These are phyloP conservation scores for Pterois miles DNA, from an alignment of 2,797 vertebrate species.

Conservation along the genomic window DNA sequence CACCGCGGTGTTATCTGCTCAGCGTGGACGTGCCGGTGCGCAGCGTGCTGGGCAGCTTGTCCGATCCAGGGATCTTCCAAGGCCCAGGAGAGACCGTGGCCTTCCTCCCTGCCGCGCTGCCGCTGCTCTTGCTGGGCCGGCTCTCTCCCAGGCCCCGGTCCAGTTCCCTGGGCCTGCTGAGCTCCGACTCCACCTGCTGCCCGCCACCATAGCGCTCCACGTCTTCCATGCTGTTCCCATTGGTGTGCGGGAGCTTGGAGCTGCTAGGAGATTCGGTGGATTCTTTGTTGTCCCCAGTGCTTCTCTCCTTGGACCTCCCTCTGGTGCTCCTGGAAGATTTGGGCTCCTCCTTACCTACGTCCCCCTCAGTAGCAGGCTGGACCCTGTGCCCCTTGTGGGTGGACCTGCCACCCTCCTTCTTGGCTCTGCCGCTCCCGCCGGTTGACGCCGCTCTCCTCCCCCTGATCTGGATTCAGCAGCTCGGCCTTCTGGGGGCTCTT, in stretches of 20 bases:
- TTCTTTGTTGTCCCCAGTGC: slow-evolving; percentile 79
- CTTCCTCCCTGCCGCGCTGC: slow-evolving; percentile 85
- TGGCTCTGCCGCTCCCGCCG: slow-evolving; percentile 72
- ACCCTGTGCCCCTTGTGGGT: slow-evolving; percentile 82
- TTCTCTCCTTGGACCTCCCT: slow-evolving; percentile 83
- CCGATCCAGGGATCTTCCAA: slow-evolving; percentile 96
- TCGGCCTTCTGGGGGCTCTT: slow-evolving; percentile 88
- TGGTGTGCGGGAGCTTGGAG: slow-evolving; percentile 74
- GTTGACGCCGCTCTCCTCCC: slow-evolving; percentile 65
- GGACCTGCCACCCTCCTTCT: slow-evolving; percentile 88
- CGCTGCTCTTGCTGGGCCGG: slow-evolving; percentile 73
- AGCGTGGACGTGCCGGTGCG: slow-evolving; percentile 92
- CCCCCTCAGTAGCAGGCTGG: slow-evolving; percentile 75
- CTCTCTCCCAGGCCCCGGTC: slow-evolving; percentile 82
- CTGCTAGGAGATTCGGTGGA: slow-evolving; percentile 69
- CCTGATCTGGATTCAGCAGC: slow-evolving; percentile 79
- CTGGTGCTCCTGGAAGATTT: slow-evolving; percentile 82
- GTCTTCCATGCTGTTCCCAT: slow-evolving; percentile 76
- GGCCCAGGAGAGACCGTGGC: slow-evolving; percentile 94
- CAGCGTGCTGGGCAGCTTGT: slow-evolving; percentile 92
- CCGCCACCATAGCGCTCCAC: slow-evolving; percentile 76
- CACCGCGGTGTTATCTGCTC: slow-evolving; percentile 88
- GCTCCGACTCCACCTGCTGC: slow-evolving; percentile 81
- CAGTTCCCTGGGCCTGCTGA: slow-evolving; percentile 80
- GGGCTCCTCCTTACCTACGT: slow-evolving; percentile 77